phyloP scores from a whole-genome alignment of 2,797 vertebrate genomes.

The Rhabdophis nuchalis region DNA sequence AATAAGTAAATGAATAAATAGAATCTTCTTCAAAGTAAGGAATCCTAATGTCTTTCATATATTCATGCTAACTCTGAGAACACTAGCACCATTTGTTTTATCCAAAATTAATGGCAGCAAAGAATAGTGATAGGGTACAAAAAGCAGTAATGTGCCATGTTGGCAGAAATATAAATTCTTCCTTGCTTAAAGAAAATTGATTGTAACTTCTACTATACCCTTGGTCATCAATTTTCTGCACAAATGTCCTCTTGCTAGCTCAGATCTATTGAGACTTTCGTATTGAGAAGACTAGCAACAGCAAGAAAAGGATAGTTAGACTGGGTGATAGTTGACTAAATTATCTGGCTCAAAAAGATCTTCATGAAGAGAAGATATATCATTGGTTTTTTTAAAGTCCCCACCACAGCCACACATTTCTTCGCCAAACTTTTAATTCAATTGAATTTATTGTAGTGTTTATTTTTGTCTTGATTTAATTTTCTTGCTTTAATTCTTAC shows the following conservation, averaged over 20 bases:
- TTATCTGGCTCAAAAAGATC: neutral
- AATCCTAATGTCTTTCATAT: neutral
- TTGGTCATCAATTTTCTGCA: neutral
- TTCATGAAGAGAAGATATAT: neutral
- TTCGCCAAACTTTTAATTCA: neutral
- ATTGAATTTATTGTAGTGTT: neutral
- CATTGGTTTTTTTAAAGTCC: neutral
- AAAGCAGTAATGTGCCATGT: constrained; percentile 8
- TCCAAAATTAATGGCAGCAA: neutral
- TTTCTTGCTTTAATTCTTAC: neutral
- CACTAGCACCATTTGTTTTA: neutral
- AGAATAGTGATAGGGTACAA: neutral
- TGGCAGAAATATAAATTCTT: constrained; percentile 7
- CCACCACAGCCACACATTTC: neutral
- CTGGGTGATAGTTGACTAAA: neutral
- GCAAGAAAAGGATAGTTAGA: neutral
- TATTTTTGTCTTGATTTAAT: neutral
- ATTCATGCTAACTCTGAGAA: neutral
- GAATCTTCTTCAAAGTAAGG: neutral
- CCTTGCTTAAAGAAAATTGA: constrained; percentile 13
- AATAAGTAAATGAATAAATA: constrained; percentile 2
- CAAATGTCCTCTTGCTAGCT: neutral
- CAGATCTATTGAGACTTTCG: neutral
- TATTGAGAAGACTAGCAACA: neutral
- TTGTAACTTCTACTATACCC: neutral